A percentile compares a stretch with the other conserved stretches of the same genome.
phyloP scores from a whole-genome alignment of 2,888 invertebrate genomes.

The Orchesellides sinensis region DNA sequence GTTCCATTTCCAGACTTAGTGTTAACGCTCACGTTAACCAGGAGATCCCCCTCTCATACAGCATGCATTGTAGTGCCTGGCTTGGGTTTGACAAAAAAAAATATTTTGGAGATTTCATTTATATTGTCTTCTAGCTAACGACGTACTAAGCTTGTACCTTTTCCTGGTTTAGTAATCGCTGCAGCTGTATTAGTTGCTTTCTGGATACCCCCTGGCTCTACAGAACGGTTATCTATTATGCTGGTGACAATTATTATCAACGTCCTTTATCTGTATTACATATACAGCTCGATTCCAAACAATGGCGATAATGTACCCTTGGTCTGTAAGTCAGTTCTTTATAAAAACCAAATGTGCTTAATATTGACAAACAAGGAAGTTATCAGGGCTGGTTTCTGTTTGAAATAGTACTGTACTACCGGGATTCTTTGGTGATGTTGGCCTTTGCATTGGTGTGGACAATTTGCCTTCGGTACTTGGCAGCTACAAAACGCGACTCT shows the following conservation, averaged over 20 bases:
- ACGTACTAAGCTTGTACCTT: neutral
- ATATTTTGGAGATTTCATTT: neutral
- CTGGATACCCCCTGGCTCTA: conserved; percentile 73
- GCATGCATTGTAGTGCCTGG: conserved; percentile 73
- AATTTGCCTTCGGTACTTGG: conserved; percentile 72
- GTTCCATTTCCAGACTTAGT: conserved; percentile 70
- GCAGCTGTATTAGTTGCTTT: conserved; percentile 72
- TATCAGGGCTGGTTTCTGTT: neutral
- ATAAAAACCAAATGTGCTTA: too few species aligned
- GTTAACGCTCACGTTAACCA: conserved; percentile 42
- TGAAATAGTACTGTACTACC: conserved; percentile 71
- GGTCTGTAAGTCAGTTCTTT: conserved; percentile 70
- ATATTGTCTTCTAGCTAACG: neutral
- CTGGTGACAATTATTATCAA: conserved; percentile 70
- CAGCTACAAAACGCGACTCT: conserved; percentile 72
- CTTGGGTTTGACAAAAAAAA: conserved; percentile 57
- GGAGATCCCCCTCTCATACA: conserved; percentile 68
- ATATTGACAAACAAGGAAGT: neutral
- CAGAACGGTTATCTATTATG: conserved; percentile 70
- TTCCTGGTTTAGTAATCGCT: conserved; percentile 73
- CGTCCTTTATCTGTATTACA: conserved; percentile 71
- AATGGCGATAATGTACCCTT: conserved; percentile 74
- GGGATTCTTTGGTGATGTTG: conserved; percentile 73
- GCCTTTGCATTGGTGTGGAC: conserved; percentile 74
- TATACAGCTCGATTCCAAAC: conserved; percentile 72